A percentile compares a stretch with the other conserved stretches of the same genome.
phyloP scores from a whole-genome alignment of 2,888 invertebrate species.

The Odontomyia ornata region DNA sequence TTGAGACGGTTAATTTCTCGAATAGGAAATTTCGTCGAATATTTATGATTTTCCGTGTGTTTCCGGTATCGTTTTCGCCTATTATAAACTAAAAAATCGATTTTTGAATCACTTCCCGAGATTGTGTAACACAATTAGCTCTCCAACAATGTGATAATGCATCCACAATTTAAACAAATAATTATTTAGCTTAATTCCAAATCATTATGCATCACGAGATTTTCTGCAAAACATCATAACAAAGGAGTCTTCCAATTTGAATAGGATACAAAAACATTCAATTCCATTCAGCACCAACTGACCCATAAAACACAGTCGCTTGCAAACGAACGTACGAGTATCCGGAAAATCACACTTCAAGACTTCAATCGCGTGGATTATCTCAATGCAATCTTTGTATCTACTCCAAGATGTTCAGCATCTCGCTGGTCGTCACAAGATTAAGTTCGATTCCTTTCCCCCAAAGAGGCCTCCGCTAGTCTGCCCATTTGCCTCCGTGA shows the following conservation, averaged over 20 bases:
- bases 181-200: not conserved
- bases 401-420: not conserved
- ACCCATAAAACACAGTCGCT: not conserved
- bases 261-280: not conserved
- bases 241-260: not conserved
- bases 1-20: too few relatives aligned
- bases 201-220: not conserved
- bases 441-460: too few relatives aligned
- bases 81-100: too few relatives aligned
- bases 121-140: too few relatives aligned
- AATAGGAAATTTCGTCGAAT: too few relatives aligned
- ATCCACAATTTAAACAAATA: too few relatives aligned
- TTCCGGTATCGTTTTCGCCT: too few relatives aligned
- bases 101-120: too few relatives aligned
- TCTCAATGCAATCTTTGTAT: not conserved
- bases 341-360: constrained; percentile 1
- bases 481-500: not conserved
- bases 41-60: too few relatives aligned
- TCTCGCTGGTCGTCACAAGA: too few relatives aligned
- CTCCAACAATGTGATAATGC: too few relatives aligned
- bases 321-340: not conserved
- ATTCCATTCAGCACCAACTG: not conserved
- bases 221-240: not conserved
- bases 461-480: too few relatives aligned
- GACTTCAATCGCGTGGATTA: constrained; percentile 4